These are phyloP conservation scores for Homalodisca vitripennis DNA, from an alignment of 1,140 invertebrate species.

Conservation along the genomic window DNA sequence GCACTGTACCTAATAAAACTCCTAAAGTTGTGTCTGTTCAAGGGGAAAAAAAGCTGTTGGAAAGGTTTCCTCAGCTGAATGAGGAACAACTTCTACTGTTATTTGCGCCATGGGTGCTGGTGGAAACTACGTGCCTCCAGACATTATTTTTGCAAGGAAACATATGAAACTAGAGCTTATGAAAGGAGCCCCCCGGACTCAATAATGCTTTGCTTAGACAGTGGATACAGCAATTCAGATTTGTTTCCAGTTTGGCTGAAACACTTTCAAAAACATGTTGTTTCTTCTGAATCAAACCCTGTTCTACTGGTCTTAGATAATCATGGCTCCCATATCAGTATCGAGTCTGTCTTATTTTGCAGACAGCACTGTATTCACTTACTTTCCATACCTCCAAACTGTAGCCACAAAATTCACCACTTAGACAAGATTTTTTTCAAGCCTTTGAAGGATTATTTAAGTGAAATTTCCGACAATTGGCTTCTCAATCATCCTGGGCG, in stretches of 20 bases:
- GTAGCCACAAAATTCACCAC: too few relatives aligned
- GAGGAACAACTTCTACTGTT: not conserved
- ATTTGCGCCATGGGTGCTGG: not conserved
- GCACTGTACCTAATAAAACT: too few relatives aligned
- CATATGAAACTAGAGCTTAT: not conserved
- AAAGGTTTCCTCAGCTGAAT: slow-evolving; percentile 24
- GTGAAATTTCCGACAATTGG: slow-evolving; percentile 6
- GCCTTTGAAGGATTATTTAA: slow-evolving; percentile 1
- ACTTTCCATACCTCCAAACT: too few relatives aligned
- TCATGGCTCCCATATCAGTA: not conserved
- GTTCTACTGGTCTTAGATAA: slow-evolving; percentile 18
- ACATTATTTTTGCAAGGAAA: too few relatives aligned
- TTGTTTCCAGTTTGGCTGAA: not conserved
- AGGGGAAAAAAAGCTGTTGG: slow-evolving; percentile 23
- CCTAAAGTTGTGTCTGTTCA: slow-evolving; percentile 4
- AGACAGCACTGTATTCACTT: too few relatives aligned
- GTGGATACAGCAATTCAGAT: slow-evolving; percentile 8
- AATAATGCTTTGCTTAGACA: slow-evolving; percentile 2
- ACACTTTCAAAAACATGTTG: slow-evolving; percentile 18
- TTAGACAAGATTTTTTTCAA: slow-evolving; percentile 13
- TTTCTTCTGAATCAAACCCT: slow-evolving; percentile 8
- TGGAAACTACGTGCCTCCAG: slow-evolving; percentile 18
- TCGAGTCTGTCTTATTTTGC: too few relatives aligned
- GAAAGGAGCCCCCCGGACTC: slow-evolving; percentile 3
- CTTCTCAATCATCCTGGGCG: slow-evolving; percentile 38